Base-by-base conservation (phyloP, 2,797 vertebrate genomes). In the Bryconaethiops microstoma region DNA sequence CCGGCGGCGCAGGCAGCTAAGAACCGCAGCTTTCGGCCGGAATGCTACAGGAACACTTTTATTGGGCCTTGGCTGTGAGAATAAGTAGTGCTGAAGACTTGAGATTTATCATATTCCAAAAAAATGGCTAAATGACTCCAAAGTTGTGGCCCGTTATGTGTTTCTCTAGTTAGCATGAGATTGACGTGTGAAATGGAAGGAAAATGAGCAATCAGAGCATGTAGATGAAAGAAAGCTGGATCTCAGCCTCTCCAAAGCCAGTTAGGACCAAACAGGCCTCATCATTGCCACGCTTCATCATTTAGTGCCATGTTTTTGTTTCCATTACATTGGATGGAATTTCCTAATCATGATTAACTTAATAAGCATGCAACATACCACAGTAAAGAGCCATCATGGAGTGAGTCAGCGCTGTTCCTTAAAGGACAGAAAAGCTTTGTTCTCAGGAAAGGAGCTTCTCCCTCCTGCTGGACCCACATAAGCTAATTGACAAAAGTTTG, bases 341-440 rank as follows among this genome's bases (percentile, higher is more conserved):
- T 57, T 76, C 72, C 62, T 67, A 57, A 67, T 76, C 8, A 52
- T 79, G 12, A 82, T 79, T 54, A 57, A 14, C 19, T 69, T 62
- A 69, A 69, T 79, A 64, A 68, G 42, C 76, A 73, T 48, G 78
- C 60, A 23, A 10, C 5, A 42, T n/a, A 23, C 48, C 25, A 59
- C 60, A 45, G 19, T 85, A 35, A 73, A 64, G 16, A 48, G 54
- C 21, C 45, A 16, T 16, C 52, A 39, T 29, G 45, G 54, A 35
- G 40, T 45, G 42, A 83, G 39, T 64, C 72, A 69, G 48, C 64
- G 59, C 21, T 39, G 45, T 50, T 57, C 69, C 71, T 68, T 81
- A 76, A 60, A 81, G 23, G 13, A 77, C n/a, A 45, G 60, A 55
- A 42, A 77, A 62, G 21, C 64, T 23, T 62, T 52, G 21, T 42